phyloP scores from a whole-genome alignment of 2,888 invertebrate species.

The Dicyrtoma fusca region DNA sequence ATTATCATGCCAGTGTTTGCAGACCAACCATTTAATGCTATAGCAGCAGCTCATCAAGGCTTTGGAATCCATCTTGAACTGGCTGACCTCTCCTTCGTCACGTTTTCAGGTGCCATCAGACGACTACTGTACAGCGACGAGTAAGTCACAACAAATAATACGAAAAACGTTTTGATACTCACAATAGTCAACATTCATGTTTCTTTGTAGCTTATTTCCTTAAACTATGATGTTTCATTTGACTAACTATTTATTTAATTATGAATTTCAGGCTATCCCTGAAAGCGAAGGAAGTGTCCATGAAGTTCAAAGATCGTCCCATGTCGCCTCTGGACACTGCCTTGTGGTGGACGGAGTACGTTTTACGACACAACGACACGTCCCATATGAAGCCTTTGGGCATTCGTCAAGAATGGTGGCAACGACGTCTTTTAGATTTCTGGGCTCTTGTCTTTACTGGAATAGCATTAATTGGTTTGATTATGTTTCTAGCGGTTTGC shows the following conservation, averaged over 20 bases:
- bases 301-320: background rate
- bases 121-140: background rate
- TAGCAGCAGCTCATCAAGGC: background rate
- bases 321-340: background rate
- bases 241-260: too few relatives aligned
- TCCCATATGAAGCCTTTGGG: slow-evolving; percentile 1
- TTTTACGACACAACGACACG: background rate
- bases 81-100: background rate
- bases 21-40: background rate
- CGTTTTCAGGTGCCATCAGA: background rate
- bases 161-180: too few relatives aligned
- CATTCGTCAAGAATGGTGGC: slow-evolving; percentile 4
- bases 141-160: too few relatives aligned
- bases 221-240: too few relatives aligned
- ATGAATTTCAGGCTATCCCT: background rate
- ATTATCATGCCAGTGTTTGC: background rate
- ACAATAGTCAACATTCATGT: too few relatives aligned
- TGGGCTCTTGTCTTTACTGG: background rate
- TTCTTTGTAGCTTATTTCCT: too few relatives aligned
- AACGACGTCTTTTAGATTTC: slow-evolving; percentile 10
- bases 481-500: too few relatives aligned
- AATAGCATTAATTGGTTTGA: too few relatives aligned
- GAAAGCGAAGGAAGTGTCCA: background rate
- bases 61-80: background rate
- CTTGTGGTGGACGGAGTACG: slow-evolving; percentile 17